Percentiles rank a stretch among this genome's conserved stretches.
Conservation (phyloP, 2,113 vertebrate species). For the Scopus umbretta region DNA sequence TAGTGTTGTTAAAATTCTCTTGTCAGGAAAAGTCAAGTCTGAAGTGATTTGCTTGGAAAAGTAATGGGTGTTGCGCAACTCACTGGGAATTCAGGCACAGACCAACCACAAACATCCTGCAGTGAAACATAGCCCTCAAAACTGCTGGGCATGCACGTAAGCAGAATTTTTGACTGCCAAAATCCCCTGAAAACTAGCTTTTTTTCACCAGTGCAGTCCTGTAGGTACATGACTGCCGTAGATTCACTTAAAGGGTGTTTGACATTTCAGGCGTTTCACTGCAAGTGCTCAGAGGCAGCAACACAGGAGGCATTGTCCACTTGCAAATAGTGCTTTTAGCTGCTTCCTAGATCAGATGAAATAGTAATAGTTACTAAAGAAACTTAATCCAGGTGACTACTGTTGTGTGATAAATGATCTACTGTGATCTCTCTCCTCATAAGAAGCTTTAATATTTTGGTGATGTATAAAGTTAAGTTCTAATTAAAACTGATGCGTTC, state of each 20-base stretch:
- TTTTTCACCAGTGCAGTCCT: not conserved
- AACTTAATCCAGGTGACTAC: not conserved
- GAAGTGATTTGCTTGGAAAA: not conserved
- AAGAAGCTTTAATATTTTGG: not conserved
- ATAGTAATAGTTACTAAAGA: not conserved
- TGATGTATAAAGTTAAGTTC: not conserved
- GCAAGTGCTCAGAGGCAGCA: not conserved
- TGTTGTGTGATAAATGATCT: not conserved
- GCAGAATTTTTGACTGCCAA: not conserved
- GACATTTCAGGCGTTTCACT: not conserved
- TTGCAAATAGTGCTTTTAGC: not conserved
- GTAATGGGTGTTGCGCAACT: not conserved
- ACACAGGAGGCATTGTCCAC: not conserved
- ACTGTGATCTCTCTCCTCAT: not conserved
- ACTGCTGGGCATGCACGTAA: not conserved
- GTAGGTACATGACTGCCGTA: rapidly evolving
- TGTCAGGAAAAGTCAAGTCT: not conserved
- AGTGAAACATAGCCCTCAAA: not conserved
- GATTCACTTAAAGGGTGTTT: not conserved
- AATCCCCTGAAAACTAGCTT: not conserved
- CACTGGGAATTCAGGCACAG: not conserved
- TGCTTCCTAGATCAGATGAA: not conserved
- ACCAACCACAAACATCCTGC: not conserved
- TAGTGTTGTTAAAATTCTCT: not conserved
- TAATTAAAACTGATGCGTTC: not conserved